Conservation (phyloP, 2,113 vertebrate genomes). For the Etia nguti region DNA sequence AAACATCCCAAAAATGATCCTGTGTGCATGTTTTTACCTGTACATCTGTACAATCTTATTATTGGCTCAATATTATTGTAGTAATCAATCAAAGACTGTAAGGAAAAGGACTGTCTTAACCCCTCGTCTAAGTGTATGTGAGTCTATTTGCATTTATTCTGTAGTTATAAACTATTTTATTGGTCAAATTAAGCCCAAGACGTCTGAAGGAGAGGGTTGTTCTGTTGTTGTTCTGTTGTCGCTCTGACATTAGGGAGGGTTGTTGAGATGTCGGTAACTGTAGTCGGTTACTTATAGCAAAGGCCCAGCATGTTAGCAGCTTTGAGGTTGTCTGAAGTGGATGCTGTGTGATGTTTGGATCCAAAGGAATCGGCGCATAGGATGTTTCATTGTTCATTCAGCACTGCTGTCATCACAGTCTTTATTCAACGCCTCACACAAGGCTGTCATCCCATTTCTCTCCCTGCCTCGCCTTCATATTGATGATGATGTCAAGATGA, state of each 20-base stretch:
- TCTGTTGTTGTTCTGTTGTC: not conserved
- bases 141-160: not conserved
- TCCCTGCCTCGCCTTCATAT: not conserved
- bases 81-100: not conserved
- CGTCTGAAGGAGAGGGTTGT: not conserved
- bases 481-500: slow-evolving; percentile 5
- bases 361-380: not conserved
- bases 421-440: not conserved
- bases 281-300: not conserved
- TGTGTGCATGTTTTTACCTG: not conserved
- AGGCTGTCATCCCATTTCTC: not conserved
- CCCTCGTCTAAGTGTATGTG: not conserved
- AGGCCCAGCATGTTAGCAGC: not conserved
- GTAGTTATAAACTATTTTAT: not conserved
- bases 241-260: not conserved
- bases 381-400: slow-evolving; percentile 4
- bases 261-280: not conserved
- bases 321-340: not conserved
- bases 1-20: not conserved
- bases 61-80: not conserved
- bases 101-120: not conserved
- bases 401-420: not conserved
- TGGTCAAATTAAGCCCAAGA: not conserved
- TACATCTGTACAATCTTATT: not conserved
- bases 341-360: not conserved